These are phyloP conservation scores for Zhuqinia jingwanae DNA, from an alignment of 2,888 invertebrate species.

Conservation along the genomic window DNA sequence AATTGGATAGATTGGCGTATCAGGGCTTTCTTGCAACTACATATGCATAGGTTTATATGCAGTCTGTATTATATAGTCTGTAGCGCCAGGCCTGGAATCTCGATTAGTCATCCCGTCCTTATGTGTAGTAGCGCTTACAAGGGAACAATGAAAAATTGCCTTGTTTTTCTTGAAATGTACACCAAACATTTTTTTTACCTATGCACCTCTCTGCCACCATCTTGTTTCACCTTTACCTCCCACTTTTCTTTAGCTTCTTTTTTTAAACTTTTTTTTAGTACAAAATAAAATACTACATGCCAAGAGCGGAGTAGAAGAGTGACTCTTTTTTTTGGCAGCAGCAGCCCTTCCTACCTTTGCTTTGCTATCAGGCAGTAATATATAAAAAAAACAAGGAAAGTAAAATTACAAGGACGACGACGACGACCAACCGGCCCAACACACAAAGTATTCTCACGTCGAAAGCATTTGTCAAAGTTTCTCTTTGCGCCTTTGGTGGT, in stretches of 20 bases:
- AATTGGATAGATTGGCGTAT: too few relatives aligned
- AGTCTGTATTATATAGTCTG: too few relatives aligned
- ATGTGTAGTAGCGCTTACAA: neutral
- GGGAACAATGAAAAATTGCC: slow-evolving; percentile 68
- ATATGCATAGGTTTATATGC: too few relatives aligned
- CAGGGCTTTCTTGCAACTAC: slow-evolving; percentile 17
- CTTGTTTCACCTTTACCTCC: slow-evolving; percentile 41
- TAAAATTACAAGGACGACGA: slow-evolving; percentile 57
- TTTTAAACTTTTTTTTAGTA: slow-evolving; percentile 14
- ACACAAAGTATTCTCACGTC: slow-evolving; percentile 64
- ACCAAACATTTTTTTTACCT: slow-evolving; percentile 29
- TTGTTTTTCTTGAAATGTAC: slow-evolving; percentile 48
- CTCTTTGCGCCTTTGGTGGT: slow-evolving; percentile 4
- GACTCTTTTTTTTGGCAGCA: neutral
- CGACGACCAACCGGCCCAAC: too few relatives aligned
- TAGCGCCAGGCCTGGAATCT: too few relatives aligned
- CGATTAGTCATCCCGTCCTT: slow-evolving; percentile 52
- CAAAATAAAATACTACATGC: slow-evolving; percentile 8
- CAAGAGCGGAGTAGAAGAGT: too few relatives aligned
- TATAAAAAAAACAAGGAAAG: slow-evolving; percentile 14
- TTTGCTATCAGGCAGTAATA: slow-evolving; percentile 6
- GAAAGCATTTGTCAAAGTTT: slow-evolving; percentile 69
- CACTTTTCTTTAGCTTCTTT: too few relatives aligned
- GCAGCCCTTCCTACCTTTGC: neutral
- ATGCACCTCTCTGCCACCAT: neutral